Evolutionary conservation across 2,888 invertebrate genomes (phyloP).

Genomic region (Drosophila mayaguana): DNA sequence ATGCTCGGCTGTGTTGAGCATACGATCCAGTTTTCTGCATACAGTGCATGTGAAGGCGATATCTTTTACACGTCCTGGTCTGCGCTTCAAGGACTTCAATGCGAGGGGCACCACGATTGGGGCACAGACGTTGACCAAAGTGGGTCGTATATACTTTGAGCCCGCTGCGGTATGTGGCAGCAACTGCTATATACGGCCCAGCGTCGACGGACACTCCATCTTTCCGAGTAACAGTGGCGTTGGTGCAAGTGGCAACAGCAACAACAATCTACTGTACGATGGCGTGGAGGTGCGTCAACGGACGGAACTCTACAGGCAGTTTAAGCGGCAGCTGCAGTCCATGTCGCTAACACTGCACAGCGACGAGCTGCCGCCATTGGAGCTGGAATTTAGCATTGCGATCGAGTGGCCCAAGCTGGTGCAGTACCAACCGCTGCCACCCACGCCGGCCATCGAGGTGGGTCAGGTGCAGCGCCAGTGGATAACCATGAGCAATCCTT

Average conservation of each 20-base stretch:
- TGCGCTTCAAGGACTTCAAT: constrained; percentile 87
- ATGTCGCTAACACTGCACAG: constrained; percentile 83
- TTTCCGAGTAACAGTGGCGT: constrained; percentile 40
- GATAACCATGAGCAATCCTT: constrained; percentile 83
- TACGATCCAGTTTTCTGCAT: constrained; percentile 92
- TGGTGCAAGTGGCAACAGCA: constrained; percentile 23
- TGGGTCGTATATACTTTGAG: constrained; percentile 90
- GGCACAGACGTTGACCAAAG: constrained; percentile 86
- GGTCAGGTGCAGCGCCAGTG: constrained; percentile 80
- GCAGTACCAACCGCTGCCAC: constrained; percentile 70
- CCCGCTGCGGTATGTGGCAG: constrained; percentile 89
- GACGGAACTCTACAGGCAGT: constrained; percentile 82
- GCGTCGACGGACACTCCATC: constrained; percentile 43
- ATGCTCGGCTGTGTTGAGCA: constrained; percentile 90
- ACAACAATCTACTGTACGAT: constrained; percentile 81
- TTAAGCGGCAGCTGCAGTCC: constrained; percentile 81
- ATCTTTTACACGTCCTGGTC: constrained; percentile 87
- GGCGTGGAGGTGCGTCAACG: constrained; percentile 82
- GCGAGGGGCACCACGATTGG: constrained; percentile 84
- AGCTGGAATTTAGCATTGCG: constrained; percentile 83
- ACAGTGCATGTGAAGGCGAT: constrained; percentile 89
- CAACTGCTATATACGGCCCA: constrained; percentile 78
- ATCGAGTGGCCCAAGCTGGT: constrained; percentile 85
- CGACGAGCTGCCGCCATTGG: constrained; percentile 81
- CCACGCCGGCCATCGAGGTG: constrained; percentile 82